A percentile compares a stretch with the other conserved stretches of the same genome.
Evolutionary conservation across 2,888 invertebrate species (phyloP).

Genomic region (Mythimna impura): DNA sequence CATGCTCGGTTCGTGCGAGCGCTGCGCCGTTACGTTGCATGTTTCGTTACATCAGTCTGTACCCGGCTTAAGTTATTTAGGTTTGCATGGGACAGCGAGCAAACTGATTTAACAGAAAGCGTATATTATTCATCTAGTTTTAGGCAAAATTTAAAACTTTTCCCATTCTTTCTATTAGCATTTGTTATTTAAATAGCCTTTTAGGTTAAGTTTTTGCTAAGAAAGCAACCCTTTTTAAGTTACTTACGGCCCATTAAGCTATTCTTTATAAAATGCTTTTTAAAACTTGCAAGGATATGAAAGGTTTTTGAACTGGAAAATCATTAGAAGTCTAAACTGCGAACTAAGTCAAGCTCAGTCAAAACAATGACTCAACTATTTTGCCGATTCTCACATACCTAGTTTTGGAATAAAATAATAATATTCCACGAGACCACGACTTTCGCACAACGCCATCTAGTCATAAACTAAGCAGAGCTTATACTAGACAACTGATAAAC

Average conservation of each 20-base stretch:
- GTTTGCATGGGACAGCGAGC: slow-evolving; percentile 15
- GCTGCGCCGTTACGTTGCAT: too few species aligned
- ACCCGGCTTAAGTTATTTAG: slow-evolving; percentile 3
- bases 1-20: too few species aligned
- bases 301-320: background rate
- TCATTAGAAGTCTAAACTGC: background rate
- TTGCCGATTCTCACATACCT: background rate
- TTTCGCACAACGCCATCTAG: too few species aligned
- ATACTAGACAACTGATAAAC: too few species aligned
- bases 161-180: background rate
- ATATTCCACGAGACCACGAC: too few species aligned
- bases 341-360: background rate
- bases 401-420: background rate
- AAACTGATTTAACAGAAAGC: slow-evolving; percentile 8
- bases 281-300: background rate
- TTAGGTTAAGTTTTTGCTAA: slow-evolving; percentile 5
- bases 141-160: background rate
- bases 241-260: background rate
- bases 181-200: slow-evolving; percentile 2
- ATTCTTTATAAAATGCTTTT: background rate
- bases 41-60: too few species aligned
- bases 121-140: slow-evolving; percentile 17
- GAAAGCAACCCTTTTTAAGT: slow-evolving; percentile 20
- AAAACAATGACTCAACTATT: slow-evolving; percentile 1
- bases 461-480: too few species aligned